phyloP scores from a whole-genome alignment of 92 coral and sea anemone genomes.

The Zoanthus gigantus region DNA sequence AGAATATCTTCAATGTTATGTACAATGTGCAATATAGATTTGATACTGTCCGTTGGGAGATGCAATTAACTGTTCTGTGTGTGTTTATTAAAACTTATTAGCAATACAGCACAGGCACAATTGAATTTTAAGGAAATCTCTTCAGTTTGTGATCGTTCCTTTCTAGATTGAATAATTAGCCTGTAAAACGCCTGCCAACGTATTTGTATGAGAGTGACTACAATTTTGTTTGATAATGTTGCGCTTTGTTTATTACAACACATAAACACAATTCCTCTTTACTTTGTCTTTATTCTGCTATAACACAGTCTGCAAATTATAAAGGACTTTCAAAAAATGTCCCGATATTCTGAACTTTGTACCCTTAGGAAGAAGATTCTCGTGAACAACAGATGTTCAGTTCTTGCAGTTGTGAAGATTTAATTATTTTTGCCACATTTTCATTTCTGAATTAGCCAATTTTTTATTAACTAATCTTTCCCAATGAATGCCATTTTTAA shows the following conservation, averaged over 20 bases:
- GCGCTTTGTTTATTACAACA: background rate
- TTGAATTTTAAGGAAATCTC: no score
- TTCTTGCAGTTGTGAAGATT: background rate
- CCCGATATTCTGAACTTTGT: background rate
- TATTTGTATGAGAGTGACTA: background rate
- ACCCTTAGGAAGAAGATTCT: background rate
- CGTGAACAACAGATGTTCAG: slow-evolving; percentile 8
- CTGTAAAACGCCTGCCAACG: background rate
- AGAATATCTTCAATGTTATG: background rate
- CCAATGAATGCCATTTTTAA: background rate
- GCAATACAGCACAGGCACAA: background rate
- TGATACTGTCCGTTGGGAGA: background rate
- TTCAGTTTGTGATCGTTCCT: background rate
- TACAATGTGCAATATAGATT: background rate
- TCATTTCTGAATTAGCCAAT: slow-evolving; percentile 32
- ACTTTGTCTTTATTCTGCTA: background rate
- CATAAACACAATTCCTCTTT: background rate
- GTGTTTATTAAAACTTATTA: background rate
- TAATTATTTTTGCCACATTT: slow-evolving; percentile 21
- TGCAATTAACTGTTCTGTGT: background rate
- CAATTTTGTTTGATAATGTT: background rate
- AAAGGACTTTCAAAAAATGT: background rate
- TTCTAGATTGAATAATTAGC: background rate
- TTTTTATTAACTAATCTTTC: slow-evolving; percentile 23
- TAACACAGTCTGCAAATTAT: background rate